Base-by-base conservation (phyloP, 2,797 vertebrate genomes). In the Hozukius guyotensis region DNA sequence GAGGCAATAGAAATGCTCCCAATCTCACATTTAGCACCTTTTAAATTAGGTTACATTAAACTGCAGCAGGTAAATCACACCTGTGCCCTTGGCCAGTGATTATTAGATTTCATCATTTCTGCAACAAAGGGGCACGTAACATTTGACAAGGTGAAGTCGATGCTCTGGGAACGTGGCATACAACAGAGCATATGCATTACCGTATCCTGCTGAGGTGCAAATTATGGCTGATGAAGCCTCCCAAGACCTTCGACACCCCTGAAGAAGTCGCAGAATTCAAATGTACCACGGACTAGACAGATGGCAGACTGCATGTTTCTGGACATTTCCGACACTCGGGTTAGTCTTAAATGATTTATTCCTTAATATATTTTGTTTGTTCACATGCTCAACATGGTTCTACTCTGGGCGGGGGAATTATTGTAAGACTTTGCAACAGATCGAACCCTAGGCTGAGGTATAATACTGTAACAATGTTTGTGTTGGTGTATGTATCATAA, bases 201-300 rank as follows among this genome's bases (percentile, higher is more conserved):
- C 38, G 29, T 61, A 18, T 72, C 86, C 80, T 72, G 80, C 77
- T 68, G 82, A 82, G 82, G 80, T 75, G 82, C 77, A 80, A 80
- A 85, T 82, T 67, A 27, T 63, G 27, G 49, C 66, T 60, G 65
- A 71, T 77, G 53, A 53, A 82, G 31, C 52, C 79, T 72, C 59
- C 24, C 6, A 22, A 76, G 72, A 86, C 84, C 59, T 69, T 62
- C 32, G 4, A 68, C 67, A 57, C 24, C 72, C 36, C 52, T 1
- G 56, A 65, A 73, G 64, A 80, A 62, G 36, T n/a, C 4, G 2
- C 57, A 22, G 16, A 16, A 55, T 60, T 77, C 27, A 73, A 32
- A 75, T 59, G 20, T 60, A 20, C 22, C 12, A 42, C 11, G 59
- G 11, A 73, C 0, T 31, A 66, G 76, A 75, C 73, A 63, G 65